These are phyloP conservation scores for Allophyes oxyacanthae DNA, from an alignment of 2,888 invertebrate genomes.

Conservation along the genomic window DNA sequence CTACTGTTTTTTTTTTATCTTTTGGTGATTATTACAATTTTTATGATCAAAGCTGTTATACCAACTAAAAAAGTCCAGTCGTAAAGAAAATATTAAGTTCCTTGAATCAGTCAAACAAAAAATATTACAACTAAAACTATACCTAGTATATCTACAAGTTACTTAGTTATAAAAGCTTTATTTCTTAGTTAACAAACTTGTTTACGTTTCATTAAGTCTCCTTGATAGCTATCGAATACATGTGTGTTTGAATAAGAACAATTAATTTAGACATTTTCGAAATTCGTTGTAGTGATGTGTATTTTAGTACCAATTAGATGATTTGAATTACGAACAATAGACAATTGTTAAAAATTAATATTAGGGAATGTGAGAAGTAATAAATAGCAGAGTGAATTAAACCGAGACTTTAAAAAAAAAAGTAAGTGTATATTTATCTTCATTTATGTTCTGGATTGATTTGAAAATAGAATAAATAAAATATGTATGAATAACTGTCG, in stretches of 20 bases:
- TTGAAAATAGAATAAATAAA: not conserved
- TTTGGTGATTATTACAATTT: too few relatives aligned
- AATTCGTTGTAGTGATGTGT: conserved; percentile 12
- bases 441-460: too few relatives aligned
- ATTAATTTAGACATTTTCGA: conserved; percentile 19
- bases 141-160: too few relatives aligned
- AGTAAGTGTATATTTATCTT: not conserved
- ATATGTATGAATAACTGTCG: not conserved
- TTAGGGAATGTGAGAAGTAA: conserved; percentile 3
- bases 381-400: not conserved
- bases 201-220: conserved; percentile 39
- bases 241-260: conserved; percentile 24
- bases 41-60: too few relatives aligned
- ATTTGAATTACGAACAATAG: not conserved
- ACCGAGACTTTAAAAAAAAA: conserved; percentile 3
- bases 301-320: conserved; percentile 1
- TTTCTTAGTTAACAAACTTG: conserved; percentile 21
- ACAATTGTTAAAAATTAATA: conserved; percentile 5
- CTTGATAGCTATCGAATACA: conserved; percentile 20
- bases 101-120: conserved; percentile 1
- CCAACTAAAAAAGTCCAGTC: too few relatives aligned
- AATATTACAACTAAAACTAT: conserved; percentile 8
- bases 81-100: too few relatives aligned
- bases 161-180: conserved; percentile 9
- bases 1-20: too few relatives aligned